A percentile compares a stretch with the other conserved stretches of the same genome.
These are phyloP conservation scores for Oncorhynchus mykiss DNA, from an alignment of 2,113 vertebrate species.

Conservation along the genomic window DNA sequence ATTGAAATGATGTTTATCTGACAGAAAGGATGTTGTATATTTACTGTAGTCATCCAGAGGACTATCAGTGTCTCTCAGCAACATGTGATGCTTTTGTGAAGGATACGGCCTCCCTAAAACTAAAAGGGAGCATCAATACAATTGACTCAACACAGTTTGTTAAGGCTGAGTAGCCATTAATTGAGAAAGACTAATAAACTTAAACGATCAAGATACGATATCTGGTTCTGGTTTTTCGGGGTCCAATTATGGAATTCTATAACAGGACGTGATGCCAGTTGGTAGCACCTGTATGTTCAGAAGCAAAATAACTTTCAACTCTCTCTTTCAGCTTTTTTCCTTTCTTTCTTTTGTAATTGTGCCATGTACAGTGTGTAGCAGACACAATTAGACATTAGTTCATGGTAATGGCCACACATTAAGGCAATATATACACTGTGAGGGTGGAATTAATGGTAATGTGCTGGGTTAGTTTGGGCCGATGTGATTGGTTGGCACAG, in stretches of 20 bases:
- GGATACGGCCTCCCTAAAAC: neutral
- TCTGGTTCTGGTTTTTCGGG: no score
- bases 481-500: neutral
- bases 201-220: neutral
- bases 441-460: neutral
- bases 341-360: no score
- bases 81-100: neutral
- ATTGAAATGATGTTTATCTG: conserved; percentile 13
- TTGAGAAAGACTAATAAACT: neutral
- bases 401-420: neutral
- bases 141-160: neutral
- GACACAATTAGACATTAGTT: no score
- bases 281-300: neutral
- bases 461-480: neutral
- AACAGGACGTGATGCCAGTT: no score
- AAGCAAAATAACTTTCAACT: neutral
- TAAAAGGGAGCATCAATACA: neutral
- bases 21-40: conserved; percentile 14
- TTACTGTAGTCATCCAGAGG: conserved; percentile 11
- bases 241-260: neutral
- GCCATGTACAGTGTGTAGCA: neutral
- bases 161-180: neutral
- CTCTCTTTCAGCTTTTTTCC: neutral
- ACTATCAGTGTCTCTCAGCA: neutral
- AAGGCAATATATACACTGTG: neutral